Evolutionary conservation across 2,113 vertebrate species (phyloP).

Genomic region (Ctenomys sociabilis): DNA sequence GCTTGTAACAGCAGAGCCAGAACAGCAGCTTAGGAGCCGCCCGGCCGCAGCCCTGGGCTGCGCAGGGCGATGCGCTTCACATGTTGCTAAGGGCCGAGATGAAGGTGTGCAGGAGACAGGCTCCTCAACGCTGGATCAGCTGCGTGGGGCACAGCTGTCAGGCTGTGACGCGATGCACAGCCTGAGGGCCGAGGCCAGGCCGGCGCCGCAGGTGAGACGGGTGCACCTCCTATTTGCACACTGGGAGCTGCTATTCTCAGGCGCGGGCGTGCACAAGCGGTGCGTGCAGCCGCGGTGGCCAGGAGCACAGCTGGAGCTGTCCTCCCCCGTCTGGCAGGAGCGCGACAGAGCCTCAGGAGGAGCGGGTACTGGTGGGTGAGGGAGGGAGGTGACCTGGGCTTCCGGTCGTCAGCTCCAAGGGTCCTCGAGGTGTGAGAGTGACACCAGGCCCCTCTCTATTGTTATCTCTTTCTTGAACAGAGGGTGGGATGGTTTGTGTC

Average conservation of each 20-base stretch:
- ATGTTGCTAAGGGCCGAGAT: fast-evolving
- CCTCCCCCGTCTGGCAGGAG: not conserved
- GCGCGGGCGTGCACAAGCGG: not conserved
- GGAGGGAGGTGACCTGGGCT: fast-evolving
- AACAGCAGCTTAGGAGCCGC: fast-evolving
- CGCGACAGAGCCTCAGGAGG: no score
- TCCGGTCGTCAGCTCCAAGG: no score
- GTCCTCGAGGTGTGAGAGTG: fast-evolving
- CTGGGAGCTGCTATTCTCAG: not conserved
- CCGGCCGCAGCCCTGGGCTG: no score
- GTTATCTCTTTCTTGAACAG: not conserved
- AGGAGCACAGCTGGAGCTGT: not conserved
- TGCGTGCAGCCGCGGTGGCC: not conserved
- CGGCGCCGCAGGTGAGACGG: fast-evolving
- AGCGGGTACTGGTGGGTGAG: fast-evolving
- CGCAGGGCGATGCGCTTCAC: not conserved
- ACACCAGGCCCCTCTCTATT: not conserved
- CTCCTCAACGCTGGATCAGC: not conserved
- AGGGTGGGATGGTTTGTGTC: not conserved
- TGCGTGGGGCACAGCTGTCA: not conserved
- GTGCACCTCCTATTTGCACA: fast-evolving
- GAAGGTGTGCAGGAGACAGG: fast-evolving
- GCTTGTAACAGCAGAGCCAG: fast-evolving
- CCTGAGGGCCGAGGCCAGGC: not conserved
- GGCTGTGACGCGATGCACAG: not conserved